A percentile compares a stretch with the other conserved stretches of the same genome.
These are phyloP conservation scores for Grallaria varia DNA, from an alignment of 2,113 vertebrate genomes.

Conservation along the genomic window DNA sequence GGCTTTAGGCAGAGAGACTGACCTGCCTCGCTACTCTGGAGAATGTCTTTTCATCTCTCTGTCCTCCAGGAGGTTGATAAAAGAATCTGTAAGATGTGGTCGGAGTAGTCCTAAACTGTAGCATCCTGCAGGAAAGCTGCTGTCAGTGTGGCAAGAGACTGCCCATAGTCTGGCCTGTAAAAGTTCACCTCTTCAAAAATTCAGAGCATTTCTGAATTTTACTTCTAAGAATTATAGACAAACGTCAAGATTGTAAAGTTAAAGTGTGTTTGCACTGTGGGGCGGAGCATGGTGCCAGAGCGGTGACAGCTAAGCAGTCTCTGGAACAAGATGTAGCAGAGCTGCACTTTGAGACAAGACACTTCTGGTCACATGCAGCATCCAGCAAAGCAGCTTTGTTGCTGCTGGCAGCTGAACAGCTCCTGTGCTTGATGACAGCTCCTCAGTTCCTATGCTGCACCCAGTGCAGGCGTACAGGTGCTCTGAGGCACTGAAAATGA, in stretches of 20 bases:
- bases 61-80: not conserved
- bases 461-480: not conserved
- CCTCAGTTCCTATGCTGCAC: not conserved
- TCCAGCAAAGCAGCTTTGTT: not conserved
- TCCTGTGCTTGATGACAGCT: not conserved
- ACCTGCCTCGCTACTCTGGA: not conserved
- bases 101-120: not conserved
- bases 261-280: not conserved
- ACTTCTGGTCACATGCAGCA: not conserved
- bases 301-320: not conserved
- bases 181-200: not conserved
- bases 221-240: not conserved
- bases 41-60: not conserved
- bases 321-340: not conserved
- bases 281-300: not conserved
- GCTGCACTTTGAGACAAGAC: not conserved
- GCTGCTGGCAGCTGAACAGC: not conserved
- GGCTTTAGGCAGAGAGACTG: not conserved
- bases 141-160: not conserved
- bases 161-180: not conserved
- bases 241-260: not conserved
- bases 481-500: not conserved
- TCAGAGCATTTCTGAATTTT: not conserved
- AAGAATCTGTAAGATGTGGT: not conserved
- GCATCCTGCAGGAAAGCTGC: not conserved